These are phyloP conservation scores for Charadrius vociferus DNA, from an alignment of 2,113 vertebrate species.

Conservation along the genomic window DNA sequence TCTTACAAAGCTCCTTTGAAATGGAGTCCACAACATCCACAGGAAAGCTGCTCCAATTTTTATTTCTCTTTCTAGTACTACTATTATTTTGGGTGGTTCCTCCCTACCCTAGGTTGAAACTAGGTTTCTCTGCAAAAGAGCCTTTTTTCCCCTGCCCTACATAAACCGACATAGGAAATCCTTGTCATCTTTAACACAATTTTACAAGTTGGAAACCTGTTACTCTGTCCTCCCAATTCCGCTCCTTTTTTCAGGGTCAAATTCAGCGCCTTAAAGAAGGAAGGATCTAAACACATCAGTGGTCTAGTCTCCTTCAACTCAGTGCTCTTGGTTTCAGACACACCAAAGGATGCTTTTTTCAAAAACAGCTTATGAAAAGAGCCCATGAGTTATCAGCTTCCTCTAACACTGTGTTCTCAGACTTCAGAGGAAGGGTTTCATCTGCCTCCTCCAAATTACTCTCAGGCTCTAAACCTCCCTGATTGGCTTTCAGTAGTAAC, in stretches of 20 bases:
- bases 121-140: neutral
- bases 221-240: neutral
- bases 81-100: neutral
- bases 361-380: neutral
- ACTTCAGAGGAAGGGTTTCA: neutral
- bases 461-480: neutral
- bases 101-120: neutral
- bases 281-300: neutral
- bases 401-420: neutral
- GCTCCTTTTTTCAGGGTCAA: neutral
- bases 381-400: neutral
- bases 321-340: neutral
- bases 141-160: neutral
- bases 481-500: neutral
- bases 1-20: neutral
- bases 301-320: neutral
- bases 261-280: neutral
- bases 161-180: neutral
- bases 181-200: neutral
- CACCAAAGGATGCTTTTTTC: neutral
- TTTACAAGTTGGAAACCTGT: neutral
- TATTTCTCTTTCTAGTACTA: neutral
- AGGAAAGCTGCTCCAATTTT: neutral
- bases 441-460: neutral
- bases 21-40: neutral